A percentile compares a stretch with the other conserved stretches of the same genome.
phyloP scores from a whole-genome alignment of 2,797 vertebrate genomes.

The Neoniphon sammara region DNA sequence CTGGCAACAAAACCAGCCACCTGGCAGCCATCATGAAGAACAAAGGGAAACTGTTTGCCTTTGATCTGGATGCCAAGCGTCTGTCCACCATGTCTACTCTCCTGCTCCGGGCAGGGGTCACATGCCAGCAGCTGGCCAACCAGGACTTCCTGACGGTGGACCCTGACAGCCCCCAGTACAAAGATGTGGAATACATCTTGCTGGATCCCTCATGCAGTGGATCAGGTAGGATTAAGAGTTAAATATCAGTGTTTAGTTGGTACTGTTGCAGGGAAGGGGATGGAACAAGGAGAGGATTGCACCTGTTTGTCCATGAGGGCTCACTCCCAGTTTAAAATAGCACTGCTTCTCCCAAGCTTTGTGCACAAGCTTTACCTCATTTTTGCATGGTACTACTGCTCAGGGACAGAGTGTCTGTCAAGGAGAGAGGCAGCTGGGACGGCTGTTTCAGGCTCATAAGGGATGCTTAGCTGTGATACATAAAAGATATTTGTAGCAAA shows the following conservation, averaged over 20 bases:
- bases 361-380: no score
- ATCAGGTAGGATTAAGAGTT: conserved; percentile 84
- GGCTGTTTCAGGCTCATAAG: no score
- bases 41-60: conserved; percentile 93
- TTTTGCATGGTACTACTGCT: no score
- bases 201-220: conserved; percentile 97
- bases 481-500: no score
- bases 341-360: no score
- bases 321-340: no score
- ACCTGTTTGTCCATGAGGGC: background rate
- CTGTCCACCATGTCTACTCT: conserved; percentile 93
- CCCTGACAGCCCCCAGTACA: conserved; percentile 81
- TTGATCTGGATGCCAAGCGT: conserved; percentile 93
- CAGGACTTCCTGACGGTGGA: conserved; percentile 92
- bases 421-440: no score
- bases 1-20: conserved; percentile 96
- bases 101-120: conserved; percentile 90
- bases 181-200: conserved; percentile 87
- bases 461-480: no score
- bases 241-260: no score
- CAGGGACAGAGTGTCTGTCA: no score
- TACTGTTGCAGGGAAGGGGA: background rate
- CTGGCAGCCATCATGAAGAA: conserved; percentile 92
- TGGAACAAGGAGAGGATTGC: background rate
- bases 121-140: conserved; percentile 88